These are phyloP conservation scores for Macrocentrus cingulum DNA, from an alignment of 1,140 invertebrate genomes.

Conservation along the genomic window DNA sequence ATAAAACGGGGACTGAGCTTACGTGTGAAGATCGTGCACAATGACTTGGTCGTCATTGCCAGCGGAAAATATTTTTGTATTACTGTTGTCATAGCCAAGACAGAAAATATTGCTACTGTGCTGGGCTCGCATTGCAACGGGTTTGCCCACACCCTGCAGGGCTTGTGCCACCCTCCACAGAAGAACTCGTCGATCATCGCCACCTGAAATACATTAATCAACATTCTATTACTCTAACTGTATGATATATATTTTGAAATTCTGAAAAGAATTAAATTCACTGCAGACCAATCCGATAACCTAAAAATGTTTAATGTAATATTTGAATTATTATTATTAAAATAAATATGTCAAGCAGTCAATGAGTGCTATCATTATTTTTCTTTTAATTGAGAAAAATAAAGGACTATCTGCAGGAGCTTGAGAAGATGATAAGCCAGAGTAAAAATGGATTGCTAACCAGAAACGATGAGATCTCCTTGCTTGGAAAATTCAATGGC, in stretches of 20 bases:
- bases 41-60: conserved; percentile 94
- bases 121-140: conserved; percentile 74
- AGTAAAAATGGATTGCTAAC: conserved; percentile 59
- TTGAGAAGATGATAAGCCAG: neutral
- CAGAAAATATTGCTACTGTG: conserved; percentile 95
- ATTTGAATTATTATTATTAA: too few species aligned
- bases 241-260: too few species aligned
- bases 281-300: too few species aligned
- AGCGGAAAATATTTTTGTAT: conserved; percentile 84
- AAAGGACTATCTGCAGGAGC: too few species aligned
- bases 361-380: too few species aligned
- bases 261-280: too few species aligned
- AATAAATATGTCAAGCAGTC: too few species aligned
- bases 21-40: conserved; percentile 81
- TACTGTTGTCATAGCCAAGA: conserved; percentile 78
- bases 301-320: too few species aligned
- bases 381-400: too few species aligned
- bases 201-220: conserved; percentile 63
- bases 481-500: conserved; percentile 91
- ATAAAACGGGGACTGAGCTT: conserved; percentile 49
- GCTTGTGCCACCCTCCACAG: conserved; percentile 85
- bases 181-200: conserved; percentile 88
- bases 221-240: too few species aligned
- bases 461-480: conserved; percentile 84
- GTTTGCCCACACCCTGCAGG: conserved; percentile 65